phyloP scores from a whole-genome alignment of 2,888 invertebrate genomes.

The Syritta pipiens region DNA sequence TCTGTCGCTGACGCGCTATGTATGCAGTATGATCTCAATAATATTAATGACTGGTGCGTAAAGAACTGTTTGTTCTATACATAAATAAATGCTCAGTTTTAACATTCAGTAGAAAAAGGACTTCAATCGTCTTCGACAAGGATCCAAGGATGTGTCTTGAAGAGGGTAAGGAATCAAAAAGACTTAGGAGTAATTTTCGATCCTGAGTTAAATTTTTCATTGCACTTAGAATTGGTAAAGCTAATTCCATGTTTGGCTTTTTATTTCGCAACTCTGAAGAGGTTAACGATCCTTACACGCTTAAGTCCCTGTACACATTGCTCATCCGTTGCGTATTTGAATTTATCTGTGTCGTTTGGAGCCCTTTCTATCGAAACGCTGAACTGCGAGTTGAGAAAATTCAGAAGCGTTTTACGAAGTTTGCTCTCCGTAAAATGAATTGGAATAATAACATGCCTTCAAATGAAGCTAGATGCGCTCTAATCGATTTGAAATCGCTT shows the following conservation, averaged over 20 bases:
- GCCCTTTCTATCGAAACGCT: background rate
- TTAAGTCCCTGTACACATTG: background rate
- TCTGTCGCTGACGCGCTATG: background rate
- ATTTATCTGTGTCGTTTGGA: background rate
- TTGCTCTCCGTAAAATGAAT: background rate
- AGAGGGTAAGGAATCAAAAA: no score
- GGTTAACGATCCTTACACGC: background rate
- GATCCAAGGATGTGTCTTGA: no score
- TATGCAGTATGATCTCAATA: background rate
- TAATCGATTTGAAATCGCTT: no score
- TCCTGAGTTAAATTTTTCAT: background rate
- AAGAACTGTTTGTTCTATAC: background rate
- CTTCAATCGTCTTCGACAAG: no score
- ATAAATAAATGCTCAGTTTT: background rate
- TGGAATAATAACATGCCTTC: background rate
- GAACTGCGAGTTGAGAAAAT: background rate
- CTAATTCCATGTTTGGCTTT: background rate
- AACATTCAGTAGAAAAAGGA: background rate
- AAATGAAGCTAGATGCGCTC: constrained; percentile 3
- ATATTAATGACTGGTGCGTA: background rate
- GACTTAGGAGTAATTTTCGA: no score
- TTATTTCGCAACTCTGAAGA: background rate
- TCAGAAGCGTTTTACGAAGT: constrained; percentile 5
- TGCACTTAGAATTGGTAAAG: no score
- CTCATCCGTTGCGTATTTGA: background rate